These are phyloP conservation scores for Aphrocallistes beatrix DNA, from an alignment of 37 sponge, comb jelly and placozoan species.

Conservation along the genomic window DNA sequence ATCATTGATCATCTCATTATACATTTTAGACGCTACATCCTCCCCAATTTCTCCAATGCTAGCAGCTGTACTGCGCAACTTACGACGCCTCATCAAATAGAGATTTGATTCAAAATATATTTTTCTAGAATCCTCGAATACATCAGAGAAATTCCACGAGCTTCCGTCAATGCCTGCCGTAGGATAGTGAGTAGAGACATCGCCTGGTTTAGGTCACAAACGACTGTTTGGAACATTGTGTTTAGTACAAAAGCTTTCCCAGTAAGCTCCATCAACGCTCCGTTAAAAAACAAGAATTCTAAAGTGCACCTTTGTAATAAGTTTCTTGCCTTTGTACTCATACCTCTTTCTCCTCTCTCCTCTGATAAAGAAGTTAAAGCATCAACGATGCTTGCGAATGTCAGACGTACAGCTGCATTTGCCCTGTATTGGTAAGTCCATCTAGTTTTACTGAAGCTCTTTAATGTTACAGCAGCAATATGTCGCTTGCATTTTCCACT, in stretches of 20 bases:
- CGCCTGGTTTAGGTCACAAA: slow-evolving; percentile 1
- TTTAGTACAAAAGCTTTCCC: slow-evolving; percentile 5
- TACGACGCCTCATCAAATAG: slow-evolving; percentile 15
- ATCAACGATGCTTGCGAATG: slow-evolving; percentile 1
- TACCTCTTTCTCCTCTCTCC: not conserved
- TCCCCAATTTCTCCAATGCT: slow-evolving; percentile 14
- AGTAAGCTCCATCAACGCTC: slow-evolving; percentile 5
- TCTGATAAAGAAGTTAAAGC: slow-evolving; percentile 1
- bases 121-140: slow-evolving; percentile 9
- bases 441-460: slow-evolving; percentile 17
- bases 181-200: slow-evolving; percentile 1
- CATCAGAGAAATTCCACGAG: not conserved
- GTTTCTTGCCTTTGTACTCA: not conserved
- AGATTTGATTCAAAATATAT: slow-evolving; percentile 6
- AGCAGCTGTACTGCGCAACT: slow-evolving; percentile 8
- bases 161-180: not conserved
- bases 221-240: not conserved
- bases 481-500: slow-evolving; percentile 4
- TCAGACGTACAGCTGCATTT: slow-evolving; percentile 15
- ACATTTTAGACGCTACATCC: slow-evolving; percentile 7
- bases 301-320: not conserved
- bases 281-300: not conserved
- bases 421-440: slow-evolving; percentile 17
- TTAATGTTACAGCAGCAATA: slow-evolving; percentile 10
- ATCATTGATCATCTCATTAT: slow-evolving; percentile 20